Base-by-base conservation (phyloP, 2,888 invertebrate genomes). In the Drosophila greeni region DNA sequence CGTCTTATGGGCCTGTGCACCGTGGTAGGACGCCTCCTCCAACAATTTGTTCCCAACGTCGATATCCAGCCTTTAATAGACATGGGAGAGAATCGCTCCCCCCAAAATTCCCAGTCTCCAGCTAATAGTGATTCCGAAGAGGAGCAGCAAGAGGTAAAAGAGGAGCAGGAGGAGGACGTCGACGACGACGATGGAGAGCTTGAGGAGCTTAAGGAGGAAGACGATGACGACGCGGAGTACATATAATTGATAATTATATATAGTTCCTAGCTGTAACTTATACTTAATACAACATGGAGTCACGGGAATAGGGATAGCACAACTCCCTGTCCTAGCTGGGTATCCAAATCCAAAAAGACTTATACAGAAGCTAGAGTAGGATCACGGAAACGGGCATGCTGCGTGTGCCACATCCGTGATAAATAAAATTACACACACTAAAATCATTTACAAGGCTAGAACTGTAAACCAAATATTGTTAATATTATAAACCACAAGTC, bases 11-110 rank as follows among this genome's bases (percentile, higher is more conserved):
- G 78, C 3, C 16, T 88, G 1, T 75, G 86, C 18, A 73, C 75
- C 4, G 83, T 86, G 6, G 82, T 86, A 18, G 85, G 84, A 0
- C 79, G 83, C 36, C 36, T 88, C 8, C 53, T 88, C n/a, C 75
- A 82, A 54, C 61, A 74, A 7, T 66, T 86, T 49, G 83, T 77
- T 53, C 86, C 87, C 0, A 72, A 70, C 33, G 59, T 86, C 24
- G 79, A 86, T 75, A 73, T 84, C 9, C 55, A 72, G 31, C 66
- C 53, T 14, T 40, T 84, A 16, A 36, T 69, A 5, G 52, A 31
- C 9, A 39, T 67, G 8, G 60, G 42, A 8, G 26, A 24, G 14
- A 40, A 69, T 2, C 18, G 48, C n/a, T n/a, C 9, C 12, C 1
- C 3, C 14, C n/a, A n/a, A n/a, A n/a, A 34, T 2, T 49, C 40